A percentile compares a stretch with the other conserved stretches of the same genome.
phyloP scores from a whole-genome alignment of 2,797 vertebrate species.

The Margarornis squamiger region DNA sequence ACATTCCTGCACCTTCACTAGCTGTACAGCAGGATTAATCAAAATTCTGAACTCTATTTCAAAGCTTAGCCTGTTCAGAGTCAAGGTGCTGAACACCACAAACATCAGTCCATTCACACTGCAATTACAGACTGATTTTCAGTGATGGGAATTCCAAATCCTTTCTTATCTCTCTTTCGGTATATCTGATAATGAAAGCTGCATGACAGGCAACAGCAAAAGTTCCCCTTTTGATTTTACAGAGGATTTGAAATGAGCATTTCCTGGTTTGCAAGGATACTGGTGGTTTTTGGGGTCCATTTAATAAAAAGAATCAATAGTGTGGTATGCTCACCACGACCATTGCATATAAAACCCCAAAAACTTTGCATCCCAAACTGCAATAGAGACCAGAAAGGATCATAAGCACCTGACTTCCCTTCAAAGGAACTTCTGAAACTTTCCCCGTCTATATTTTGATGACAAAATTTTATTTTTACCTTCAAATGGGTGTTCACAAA shows the following conservation, averaged over 20 bases:
- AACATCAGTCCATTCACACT: background rate
- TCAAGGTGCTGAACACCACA: background rate
- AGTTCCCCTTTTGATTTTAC: background rate
- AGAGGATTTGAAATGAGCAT: background rate
- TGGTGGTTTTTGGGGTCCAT: background rate
- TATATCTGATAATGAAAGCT: background rate
- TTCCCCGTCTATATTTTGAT: background rate
- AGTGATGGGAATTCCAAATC: background rate
- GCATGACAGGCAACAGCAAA: background rate
- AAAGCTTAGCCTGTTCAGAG: background rate
- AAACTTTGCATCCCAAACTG: background rate
- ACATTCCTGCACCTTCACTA: background rate
- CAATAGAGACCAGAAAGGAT: background rate
- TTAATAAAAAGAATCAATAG: background rate
- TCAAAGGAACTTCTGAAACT: background rate
- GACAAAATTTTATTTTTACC: conserved; percentile 74
- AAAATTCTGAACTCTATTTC: background rate
- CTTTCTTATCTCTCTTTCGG: background rate
- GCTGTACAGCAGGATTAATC: background rate
- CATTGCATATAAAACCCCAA: background rate
- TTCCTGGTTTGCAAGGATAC: background rate
- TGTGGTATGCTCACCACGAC: background rate
- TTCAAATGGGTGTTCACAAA: conserved; percentile 88
- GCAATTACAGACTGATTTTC: background rate
- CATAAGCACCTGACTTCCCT: background rate